phyloP scores from a whole-genome alignment of 2,888 invertebrate species.

The Sesia bembeciformis region DNA sequence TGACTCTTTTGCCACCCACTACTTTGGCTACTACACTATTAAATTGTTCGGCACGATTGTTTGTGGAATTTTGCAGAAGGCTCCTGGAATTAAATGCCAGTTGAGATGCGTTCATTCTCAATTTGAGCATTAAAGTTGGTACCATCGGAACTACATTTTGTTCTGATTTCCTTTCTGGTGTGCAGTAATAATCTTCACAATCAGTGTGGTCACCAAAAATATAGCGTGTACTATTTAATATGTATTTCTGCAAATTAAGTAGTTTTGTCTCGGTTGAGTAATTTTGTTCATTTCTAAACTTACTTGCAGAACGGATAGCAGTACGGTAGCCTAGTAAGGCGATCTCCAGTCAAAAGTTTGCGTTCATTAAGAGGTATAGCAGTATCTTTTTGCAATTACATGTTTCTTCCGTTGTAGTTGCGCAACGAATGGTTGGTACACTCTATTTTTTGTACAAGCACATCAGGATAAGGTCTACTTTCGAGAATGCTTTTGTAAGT shows the following conservation, averaged over 20 bases:
- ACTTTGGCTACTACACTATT: not conserved
- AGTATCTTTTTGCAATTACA: not conserved
- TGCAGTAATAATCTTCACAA: constrained; percentile 3
- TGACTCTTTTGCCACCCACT: not conserved
- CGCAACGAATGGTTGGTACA: constrained; percentile 9
- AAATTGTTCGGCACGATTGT: not conserved
- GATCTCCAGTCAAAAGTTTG: constrained; percentile 8
- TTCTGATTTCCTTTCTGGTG: not conserved
- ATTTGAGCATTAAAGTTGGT: not conserved
- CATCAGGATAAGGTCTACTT: constrained; percentile 7
- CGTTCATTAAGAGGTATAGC: constrained; percentile 1
- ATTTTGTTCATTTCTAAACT: not conserved
- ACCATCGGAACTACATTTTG: not conserved
- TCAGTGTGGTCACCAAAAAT: constrained; percentile 4
- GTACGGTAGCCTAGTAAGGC: constrained; percentile 3
- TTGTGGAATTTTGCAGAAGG: not conserved
- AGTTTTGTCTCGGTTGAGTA: not conserved
- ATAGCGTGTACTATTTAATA: constrained; percentile 1
- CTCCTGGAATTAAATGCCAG: not conserved
- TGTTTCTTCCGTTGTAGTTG: constrained; percentile 8
- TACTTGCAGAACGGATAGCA: constrained; percentile 2
- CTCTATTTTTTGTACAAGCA: constrained; percentile 8
- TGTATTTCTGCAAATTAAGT: not conserved
- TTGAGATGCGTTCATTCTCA: not conserved
- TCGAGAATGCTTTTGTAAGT: constrained; percentile 11